Base-by-base conservation (phyloP, 1,140 invertebrate genomes). In the Andricus grossulariae region DNA sequence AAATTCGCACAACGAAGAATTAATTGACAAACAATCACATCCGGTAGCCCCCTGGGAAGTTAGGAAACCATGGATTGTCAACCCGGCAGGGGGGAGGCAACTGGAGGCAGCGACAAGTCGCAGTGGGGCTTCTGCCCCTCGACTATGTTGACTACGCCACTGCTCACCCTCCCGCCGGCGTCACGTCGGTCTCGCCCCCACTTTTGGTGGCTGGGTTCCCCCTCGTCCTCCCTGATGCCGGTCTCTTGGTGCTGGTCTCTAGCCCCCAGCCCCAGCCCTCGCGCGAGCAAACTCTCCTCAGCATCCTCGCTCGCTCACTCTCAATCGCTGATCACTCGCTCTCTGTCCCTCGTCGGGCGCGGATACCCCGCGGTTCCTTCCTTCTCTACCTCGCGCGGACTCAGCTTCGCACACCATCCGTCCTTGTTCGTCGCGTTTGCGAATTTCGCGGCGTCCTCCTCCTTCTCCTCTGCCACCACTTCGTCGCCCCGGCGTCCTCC, bases 361-460 rank as follows among this genome's bases (percentile, higher is more conserved):
- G 80, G 76, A 83, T 81, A 82, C 77, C 83, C 78, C 80, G 75
- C 79, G 73, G 15, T 15, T 16, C 45, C 52, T 19, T 76, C 55
- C 55, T 49, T 45, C 74, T 57, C 51, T 52, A 71, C 66, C 55
- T 73, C 70, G 39, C 57, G 32, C 72, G 32, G 60, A 52, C 21
- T 78, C 71, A 60, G 76, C 70, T 77, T 52, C 72, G 66, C 76
- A 71, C 71, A 25, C 50, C 50, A 54, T 82, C 83, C 77, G 76
- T 87, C 87, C 86, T 88, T 82, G 85, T 89, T 83, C 78, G 81
- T 86, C 86, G 81, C 85, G 85, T 84, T 86, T 86, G 86, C 86
- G 83, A 89, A 88, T 88, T 88, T 89, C 86, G 86, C 85, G 81
- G 80, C 74, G 79, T 80, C 80, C 77, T 55, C 79, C 80, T 82